Evolutionary conservation across 2,113 vertebrate genomes (phyloP).

Genomic region (Trogon surrucura): DNA sequence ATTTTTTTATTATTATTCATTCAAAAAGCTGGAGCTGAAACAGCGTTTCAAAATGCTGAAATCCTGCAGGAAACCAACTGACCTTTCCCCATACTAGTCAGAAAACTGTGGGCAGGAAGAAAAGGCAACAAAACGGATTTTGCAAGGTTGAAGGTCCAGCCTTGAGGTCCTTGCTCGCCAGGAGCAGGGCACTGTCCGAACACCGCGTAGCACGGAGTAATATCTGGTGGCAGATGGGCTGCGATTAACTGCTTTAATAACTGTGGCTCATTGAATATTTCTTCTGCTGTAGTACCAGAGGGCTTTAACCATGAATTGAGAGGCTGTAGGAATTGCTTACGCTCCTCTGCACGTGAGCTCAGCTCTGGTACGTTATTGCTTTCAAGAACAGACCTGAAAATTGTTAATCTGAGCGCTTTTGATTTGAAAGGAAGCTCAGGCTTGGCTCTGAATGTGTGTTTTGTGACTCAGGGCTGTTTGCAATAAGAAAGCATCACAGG

Average conservation of each 20-base stretch:
- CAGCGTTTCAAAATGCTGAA: constrained; percentile 29
- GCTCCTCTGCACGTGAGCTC: neutral
- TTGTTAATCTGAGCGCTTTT: neutral
- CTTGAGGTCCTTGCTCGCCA: neutral
- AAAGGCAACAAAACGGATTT: neutral
- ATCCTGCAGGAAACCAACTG: constrained; percentile 37
- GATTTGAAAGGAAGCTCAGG: neutral
- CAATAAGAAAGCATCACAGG: constrained; percentile 16
- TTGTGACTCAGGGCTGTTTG: constrained; percentile 13
- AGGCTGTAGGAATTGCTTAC: neutral
- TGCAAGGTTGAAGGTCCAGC: neutral
- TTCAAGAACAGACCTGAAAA: neutral
- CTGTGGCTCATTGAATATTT: neutral
- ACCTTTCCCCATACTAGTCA: neutral
- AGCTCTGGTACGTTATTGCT: neutral
- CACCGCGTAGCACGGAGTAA: fast-evolving
- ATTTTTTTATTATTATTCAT: neutral
- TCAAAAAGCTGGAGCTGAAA: constrained; percentile 5
- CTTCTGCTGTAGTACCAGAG: neutral
- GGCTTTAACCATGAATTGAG: neutral
- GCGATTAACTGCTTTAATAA: neutral
- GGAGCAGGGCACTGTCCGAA: neutral
- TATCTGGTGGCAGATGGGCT: neutral
- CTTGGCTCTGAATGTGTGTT: neutral
- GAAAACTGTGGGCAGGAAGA: neutral